phyloP scores from a whole-genome alignment of 1,140 invertebrate species.

The Drosophila virilis region DNA sequence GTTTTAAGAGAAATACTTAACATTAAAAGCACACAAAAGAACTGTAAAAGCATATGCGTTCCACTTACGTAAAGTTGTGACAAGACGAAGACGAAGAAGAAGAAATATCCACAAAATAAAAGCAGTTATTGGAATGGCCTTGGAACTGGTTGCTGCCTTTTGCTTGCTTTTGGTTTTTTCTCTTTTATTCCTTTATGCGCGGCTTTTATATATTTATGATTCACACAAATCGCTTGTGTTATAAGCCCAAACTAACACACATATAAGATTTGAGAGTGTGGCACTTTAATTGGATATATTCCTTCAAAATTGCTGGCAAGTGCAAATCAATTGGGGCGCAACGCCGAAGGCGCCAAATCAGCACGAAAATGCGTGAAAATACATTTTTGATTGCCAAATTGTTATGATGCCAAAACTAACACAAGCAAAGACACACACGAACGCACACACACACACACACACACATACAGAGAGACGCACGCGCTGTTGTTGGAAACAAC shows the following conservation, averaged over 20 bases:
- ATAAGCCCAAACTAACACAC: background rate
- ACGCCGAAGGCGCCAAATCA: conserved; percentile 45
- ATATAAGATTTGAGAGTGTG: conserved; percentile 4
- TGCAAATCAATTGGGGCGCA: conserved; percentile 40
- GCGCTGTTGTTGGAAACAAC: conserved; percentile 25
- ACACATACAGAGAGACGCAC: conserved; percentile 7
- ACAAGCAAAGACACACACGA: conserved; percentile 4
- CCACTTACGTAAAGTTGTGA: background rate
- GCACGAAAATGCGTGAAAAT: conserved; percentile 30
- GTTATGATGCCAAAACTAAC: conserved; percentile 32
- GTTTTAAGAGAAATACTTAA: too few species aligned
- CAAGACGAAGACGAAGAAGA: background rate
- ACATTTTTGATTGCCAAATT: conserved; percentile 52
- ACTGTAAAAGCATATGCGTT: background rate
- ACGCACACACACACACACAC: conserved; percentile 19
- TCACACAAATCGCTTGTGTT: background rate
- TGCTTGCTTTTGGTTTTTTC: background rate
- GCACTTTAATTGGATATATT: conserved; percentile 29
- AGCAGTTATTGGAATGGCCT: background rate
- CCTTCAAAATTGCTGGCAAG: conserved; percentile 38
- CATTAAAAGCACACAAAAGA: too few species aligned
- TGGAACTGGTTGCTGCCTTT: background rate
- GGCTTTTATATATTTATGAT: background rate
- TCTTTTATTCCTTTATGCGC: background rate
- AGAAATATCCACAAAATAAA: background rate